Base-by-base conservation (phyloP, 2,888 invertebrate species). In the Nemoura dubitans region DNA sequence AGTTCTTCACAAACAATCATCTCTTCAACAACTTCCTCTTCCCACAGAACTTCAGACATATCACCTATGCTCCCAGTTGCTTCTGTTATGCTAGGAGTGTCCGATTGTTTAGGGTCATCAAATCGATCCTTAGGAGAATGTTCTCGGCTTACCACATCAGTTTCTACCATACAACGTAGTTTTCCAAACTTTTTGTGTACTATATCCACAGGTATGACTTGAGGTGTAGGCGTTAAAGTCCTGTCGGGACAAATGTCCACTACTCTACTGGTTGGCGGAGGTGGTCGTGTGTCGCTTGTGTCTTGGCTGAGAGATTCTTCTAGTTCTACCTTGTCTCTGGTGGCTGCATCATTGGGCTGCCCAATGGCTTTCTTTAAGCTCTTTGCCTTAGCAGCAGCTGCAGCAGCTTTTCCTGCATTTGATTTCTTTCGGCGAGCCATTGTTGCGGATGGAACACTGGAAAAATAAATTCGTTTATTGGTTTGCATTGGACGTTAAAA, bases 151-250 rank as follows among this genome's bases (percentile, higher is more conserved):
- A 27, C 84, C 28, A 10, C 21, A 25, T 84, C 84, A 77, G 89
- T 89, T 88, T 92, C 92, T 88, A 93, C 91, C 26, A 93, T 90
- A 89, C 93, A 93, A 59, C 93, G 91, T 89, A 93, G 93, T 90
- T 93, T 93, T 78, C 94, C 93, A 89, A 94, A 93, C 89, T 93
- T 93, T 89, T 94, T 94, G 89, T 93, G 93, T 36, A 86, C 86
- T 43, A 84, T 84, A 21, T 76, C 84, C 5, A 83, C 36, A 30
- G 85, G 36, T 26, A 29, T 26, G 29, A 76, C 77, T 25, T 36
- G 83, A 14, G 83, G 27, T 86, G 87, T 36, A 86, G 85, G 25
- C 76, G 87, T 78, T 30, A 81, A 76, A 76, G 80, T 87, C n/a
- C 86, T 85, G 80, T 85, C 76, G 14, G 86, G 84, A 27, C 86